Base-by-base conservation (phyloP, 2,888 invertebrate genomes). In the Xanthia togata region DNA sequence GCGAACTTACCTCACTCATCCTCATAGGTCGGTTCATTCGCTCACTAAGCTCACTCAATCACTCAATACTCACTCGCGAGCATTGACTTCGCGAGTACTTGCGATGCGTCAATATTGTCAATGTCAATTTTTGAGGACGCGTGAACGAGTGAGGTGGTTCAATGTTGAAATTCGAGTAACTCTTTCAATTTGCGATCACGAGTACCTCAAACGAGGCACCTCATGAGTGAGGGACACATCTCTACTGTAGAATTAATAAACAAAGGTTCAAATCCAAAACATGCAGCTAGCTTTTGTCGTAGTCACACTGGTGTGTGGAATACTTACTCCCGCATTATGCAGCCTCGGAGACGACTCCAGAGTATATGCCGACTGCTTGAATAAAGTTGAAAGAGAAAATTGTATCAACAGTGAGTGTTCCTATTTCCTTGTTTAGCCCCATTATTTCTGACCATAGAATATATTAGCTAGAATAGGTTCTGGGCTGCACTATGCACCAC, bases 271-370 rank as follows among this genome's bases (percentile, higher is more conserved):
- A 38, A 80, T 23, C 23, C 23, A 20, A 38, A 80, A 70, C 23
- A 88, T 88, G 87, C 82, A 64, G 68, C 26, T 71, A 57, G 17
- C 60, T 12, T 62, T 68, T 72, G 11, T 44, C 73, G 9, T 60
- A 65, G 50, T 77, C 26, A 26, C 81, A 60, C 17, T 86, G 31
- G 35, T 89, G 67, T 82, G 85, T 78, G 82, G 85, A 53, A 79
- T 75, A 70, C 85, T 91, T n/a, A 70, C 76, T 11, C 77, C 71
- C 31, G 87, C 90, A 68, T 82, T 79, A 14, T 89, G 93, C 17
- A 96, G 96, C 77, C 88, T 91, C 3, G 97, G 97, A 53, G 97
- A 97, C 84, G 95, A 95, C 62, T 97, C 97, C 3, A 95, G 94
- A 35, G 94, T 95, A 92, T 97, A 97, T 89, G 95, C 95, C 87